Base-by-base conservation (phyloP, 2,888 invertebrate species). In the Dusona sp. region DNA sequence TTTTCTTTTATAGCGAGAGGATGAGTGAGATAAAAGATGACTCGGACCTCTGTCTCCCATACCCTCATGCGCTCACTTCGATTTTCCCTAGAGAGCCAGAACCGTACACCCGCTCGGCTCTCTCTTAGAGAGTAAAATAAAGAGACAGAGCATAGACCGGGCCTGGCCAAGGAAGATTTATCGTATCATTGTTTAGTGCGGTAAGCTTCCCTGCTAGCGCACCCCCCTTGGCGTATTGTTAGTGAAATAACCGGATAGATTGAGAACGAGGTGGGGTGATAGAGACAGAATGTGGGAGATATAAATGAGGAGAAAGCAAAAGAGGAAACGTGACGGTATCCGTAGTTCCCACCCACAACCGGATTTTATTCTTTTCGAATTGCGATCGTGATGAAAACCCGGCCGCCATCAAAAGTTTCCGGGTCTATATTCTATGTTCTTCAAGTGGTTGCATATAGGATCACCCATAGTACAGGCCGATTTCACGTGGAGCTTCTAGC, bases 121-220 rank as follows among this genome's bases (percentile, higher is more conserved):
- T 22, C 80, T 68, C 36, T 42, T 68, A 42, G 48, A 79, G 84
- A 84, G 87, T 87, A 84, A 89, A 90, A 90, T 89, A 89, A 89
- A 88, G 87, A 89, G 89, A 88, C 88, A 87, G 89, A 88, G 88
- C 80, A 86, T 86, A 87, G 88, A 87, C 88, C 81, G 84, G 89
- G 82, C 83, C 85, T 42, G 79, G 86, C 85, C 85, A 70, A 79
- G 79, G 81, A 88, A 93, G 93, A 93, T 93, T 93, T 93, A 93
- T 93, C 92, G 93, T 91, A 91, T 91, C 92, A 91, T 92, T 93
- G 93, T 93, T 93, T 92, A 90, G 91, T 90, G 89, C 89, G 88
- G 90, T 89, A 89, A 90, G 89, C 90, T 90, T 89, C 86, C 88
- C 81, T 74, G 89, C 89, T 90, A 89, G 65, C 74, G 83, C 77